Conservation (phyloP, 2,113 vertebrate species). For the Stegostoma tigrinum region DNA sequence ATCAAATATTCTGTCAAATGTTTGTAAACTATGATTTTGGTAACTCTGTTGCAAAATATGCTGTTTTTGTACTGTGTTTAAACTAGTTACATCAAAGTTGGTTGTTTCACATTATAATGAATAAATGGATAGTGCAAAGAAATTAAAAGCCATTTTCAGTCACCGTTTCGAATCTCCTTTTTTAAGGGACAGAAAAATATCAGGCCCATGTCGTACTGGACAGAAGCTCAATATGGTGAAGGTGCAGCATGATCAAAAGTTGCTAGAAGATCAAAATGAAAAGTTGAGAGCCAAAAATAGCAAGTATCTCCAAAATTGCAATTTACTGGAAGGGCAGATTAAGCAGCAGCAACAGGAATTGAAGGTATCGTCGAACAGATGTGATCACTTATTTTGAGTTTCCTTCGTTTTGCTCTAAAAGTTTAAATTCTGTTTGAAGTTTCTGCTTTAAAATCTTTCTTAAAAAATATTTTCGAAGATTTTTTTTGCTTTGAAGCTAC, state of each 20-base stretch:
- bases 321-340: constrained; percentile 50
- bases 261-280: constrained; percentile 53
- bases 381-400: not conserved
- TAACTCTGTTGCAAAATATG: not conserved
- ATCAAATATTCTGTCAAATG: not conserved
- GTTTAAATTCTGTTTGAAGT: not conserved
- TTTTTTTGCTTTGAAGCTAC: not conserved
- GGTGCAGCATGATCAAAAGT: constrained; percentile 49
- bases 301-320: constrained; percentile 43
- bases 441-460: not conserved
- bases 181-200: not conserved
- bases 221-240: constrained; percentile 34
- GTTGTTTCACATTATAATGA: not conserved
- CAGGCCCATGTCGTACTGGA: not conserved
- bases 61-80: not conserved
- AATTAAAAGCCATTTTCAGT: not conserved
- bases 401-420: not conserved
- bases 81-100: not conserved
- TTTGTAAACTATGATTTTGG: not conserved
- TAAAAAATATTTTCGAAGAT: not conserved
- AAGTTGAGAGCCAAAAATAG: constrained; percentile 54
- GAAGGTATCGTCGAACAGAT: constrained; percentile 46
- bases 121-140: not conserved
- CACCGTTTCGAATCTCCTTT: not conserved
- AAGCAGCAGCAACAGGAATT: constrained; percentile 49